These are phyloP conservation scores for Hyaena hyaena DNA, from an alignment of 2,113 vertebrate species.

Conservation along the genomic window DNA sequence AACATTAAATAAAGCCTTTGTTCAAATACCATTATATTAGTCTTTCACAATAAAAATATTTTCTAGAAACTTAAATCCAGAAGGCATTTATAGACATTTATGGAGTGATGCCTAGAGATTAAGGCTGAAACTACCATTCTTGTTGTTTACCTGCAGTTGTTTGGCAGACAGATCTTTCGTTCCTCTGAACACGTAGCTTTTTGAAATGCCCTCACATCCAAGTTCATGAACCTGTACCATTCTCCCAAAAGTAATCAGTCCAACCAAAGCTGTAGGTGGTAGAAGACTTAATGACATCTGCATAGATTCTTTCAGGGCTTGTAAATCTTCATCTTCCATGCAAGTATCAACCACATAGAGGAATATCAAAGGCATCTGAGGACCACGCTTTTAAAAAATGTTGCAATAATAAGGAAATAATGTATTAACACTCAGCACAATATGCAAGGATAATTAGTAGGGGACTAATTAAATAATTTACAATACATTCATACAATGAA, in stretches of 20 bases:
- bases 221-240: constrained; percentile 99
- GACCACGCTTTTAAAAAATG: constrained; percentile 90
- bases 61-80: constrained; percentile 30
- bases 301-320: constrained; percentile 97
- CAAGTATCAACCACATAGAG: constrained; percentile 99
- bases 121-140: background rate
- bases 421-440: constrained; percentile 29
- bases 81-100: constrained; percentile 10
- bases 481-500: background rate
- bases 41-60: background rate
- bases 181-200: constrained; percentile 98
- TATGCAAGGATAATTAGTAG: background rate
- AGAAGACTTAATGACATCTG: constrained; percentile 98
- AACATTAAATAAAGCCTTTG: constrained; percentile 20
- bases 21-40: background rate
- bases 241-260: constrained; percentile 98
- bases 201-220: constrained; percentile 98
- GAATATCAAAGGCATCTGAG: constrained; percentile 98
- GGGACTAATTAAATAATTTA: background rate
- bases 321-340: constrained; percentile 99
- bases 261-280: constrained; percentile 95
- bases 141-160: constrained; percentile 93
- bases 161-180: constrained; percentile 97
- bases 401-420: constrained; percentile 2
- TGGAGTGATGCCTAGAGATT: background rate